Percentiles rank a stretch among this genome's conserved stretches.
These are phyloP conservation scores for Brachymystax lenok DNA, from an alignment of 2,797 vertebrate genomes.

Conservation along the genomic window DNA sequence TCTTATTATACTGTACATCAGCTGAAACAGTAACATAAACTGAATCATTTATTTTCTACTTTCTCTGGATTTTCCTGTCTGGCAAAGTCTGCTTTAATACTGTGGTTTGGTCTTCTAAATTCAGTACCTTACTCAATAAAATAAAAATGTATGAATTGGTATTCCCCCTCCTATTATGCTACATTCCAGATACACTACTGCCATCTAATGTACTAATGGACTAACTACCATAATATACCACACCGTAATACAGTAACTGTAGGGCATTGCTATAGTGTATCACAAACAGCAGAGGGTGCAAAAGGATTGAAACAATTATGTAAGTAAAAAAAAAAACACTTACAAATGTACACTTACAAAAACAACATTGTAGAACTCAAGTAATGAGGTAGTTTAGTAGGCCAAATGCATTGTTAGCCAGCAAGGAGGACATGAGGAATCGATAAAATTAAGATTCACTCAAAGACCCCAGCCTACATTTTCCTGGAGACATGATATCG, in stretches of 20 bases:
- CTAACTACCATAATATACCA: not conserved
- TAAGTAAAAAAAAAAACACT: not conserved
- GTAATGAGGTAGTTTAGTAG: too few species aligned
- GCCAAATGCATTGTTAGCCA: too few species aligned
- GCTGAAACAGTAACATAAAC: not conserved
- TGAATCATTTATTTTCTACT: not conserved
- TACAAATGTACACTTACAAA: not conserved
- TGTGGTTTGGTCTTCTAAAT: not conserved
- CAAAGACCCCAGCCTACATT: not conserved
- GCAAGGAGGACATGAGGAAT: too few species aligned
- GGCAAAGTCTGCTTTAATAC: not conserved
- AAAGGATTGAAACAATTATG: too few species aligned
- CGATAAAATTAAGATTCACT: not conserved
- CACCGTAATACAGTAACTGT: too few species aligned
- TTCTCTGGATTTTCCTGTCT: not conserved
- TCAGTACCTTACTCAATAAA: not conserved
- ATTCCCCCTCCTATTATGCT: not conserved
- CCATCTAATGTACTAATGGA: slow-evolving; percentile 9
- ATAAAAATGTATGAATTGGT: not conserved
- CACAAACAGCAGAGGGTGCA: too few species aligned
- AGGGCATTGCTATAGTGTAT: not conserved
- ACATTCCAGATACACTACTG: slow-evolving; percentile 24
- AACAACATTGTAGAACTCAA: too few species aligned
- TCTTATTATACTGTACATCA: not conserved
- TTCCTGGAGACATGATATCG: not conserved